phyloP scores from a whole-genome alignment of 2,888 invertebrate species.

The Hyposoter didymator region DNA sequence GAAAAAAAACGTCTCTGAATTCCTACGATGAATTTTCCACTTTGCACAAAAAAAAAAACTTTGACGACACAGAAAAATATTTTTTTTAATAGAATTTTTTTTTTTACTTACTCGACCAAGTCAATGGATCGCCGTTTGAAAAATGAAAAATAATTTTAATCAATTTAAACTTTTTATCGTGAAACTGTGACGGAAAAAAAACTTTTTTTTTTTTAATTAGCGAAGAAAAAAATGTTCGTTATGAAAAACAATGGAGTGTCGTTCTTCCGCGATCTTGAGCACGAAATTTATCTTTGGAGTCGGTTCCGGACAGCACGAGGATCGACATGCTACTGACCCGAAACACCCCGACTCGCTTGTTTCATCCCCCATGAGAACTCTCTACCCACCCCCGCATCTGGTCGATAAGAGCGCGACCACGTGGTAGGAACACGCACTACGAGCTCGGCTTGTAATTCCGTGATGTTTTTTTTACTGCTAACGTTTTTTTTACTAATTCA shows the following conservation, averaged over 20 bases:
- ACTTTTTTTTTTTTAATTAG: not conserved
- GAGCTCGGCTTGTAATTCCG: slow-evolving; percentile 43
- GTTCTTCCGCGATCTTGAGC: slow-evolving; percentile 45
- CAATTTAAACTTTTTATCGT: slow-evolving; percentile 7
- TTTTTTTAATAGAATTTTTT: too few relatives aligned
- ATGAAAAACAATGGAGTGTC: slow-evolving; percentile 21
- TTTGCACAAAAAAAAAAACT: too few relatives aligned
- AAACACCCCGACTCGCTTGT: slow-evolving; percentile 70
- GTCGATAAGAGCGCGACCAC: slow-evolving; percentile 81
- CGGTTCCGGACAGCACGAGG: slow-evolving; percentile 74
- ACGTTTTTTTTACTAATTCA: not conserved
- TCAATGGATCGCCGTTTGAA: not conserved
- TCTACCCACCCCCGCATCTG: slow-evolving; percentile 69
- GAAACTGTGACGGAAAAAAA: not conserved
- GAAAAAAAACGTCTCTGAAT: not conserved
- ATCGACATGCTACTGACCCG: slow-evolving; percentile 80
- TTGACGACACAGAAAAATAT: not conserved
- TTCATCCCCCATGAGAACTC: slow-evolving; percentile 43
- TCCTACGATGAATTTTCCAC: not conserved
- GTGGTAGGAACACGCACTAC: slow-evolving; percentile 78
- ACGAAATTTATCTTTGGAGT: slow-evolving; percentile 30
- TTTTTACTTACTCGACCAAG: not conserved
- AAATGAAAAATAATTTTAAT: not conserved
- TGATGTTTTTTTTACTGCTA: slow-evolving; percentile 23
- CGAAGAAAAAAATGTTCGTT: slow-evolving; percentile 7